Evolutionary conservation across 2,113 vertebrate species (phyloP).

Genomic region (Scytalopus superciliaris): DNA sequence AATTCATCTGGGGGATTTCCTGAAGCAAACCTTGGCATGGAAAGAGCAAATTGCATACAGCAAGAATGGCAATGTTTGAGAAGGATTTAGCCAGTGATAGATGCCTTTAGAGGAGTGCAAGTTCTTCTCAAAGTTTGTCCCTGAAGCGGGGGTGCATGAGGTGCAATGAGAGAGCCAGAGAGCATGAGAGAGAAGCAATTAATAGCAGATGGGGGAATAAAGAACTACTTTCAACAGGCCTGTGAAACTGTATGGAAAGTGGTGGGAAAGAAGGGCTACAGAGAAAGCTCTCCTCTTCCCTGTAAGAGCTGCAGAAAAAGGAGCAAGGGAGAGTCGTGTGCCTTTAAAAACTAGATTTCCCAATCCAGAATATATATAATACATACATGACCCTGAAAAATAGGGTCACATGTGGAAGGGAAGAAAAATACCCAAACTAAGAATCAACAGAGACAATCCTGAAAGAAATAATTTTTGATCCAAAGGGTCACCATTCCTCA

Average conservation of each 20-base stretch:
- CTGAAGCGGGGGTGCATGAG: background rate
- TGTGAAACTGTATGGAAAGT: background rate
- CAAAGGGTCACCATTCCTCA: background rate
- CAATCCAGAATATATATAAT: background rate
- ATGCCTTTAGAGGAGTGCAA: background rate
- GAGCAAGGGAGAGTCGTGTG: background rate
- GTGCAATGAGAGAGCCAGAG: background rate
- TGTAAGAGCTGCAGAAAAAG: background rate
- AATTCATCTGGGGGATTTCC: slow-evolving; percentile 56
- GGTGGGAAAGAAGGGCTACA: background rate
- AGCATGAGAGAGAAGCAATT: background rate
- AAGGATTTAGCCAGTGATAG: background rate
- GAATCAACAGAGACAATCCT: background rate
- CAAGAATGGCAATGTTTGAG: background rate
- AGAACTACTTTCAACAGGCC: background rate
- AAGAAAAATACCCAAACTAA: background rate
- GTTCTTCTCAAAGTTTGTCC: background rate
- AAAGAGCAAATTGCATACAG: background rate
- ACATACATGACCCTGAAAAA: background rate
- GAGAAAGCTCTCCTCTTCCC: background rate
- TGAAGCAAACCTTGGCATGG: slow-evolving; percentile 17
- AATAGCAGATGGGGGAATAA: background rate
- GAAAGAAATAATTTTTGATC: background rate
- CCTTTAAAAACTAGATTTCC: background rate
- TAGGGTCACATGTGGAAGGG: background rate